Evolutionary conservation across 2,888 invertebrate genomes (phyloP).

Genomic region (Ormyrus labotus): DNA sequence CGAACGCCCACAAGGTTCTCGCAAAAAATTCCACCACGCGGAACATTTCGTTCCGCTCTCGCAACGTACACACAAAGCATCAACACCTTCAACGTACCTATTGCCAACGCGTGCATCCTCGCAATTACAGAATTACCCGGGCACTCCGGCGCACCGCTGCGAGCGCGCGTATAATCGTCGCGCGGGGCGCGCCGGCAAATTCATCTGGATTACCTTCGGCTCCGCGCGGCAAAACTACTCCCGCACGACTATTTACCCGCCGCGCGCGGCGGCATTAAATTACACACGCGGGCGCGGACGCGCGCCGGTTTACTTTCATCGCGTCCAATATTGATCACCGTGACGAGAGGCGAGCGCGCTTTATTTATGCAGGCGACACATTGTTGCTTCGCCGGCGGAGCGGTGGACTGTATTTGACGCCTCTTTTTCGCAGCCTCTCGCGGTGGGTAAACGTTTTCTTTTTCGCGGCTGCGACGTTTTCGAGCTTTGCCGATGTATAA

Average conservation of each 20-base stretch:
- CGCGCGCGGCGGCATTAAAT: constrained; percentile 68
- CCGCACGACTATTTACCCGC: not conserved
- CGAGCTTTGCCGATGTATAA: too few relatives aligned
- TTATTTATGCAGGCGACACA: constrained; percentile 68
- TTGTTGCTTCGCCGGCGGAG: constrained; percentile 59
- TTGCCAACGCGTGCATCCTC: too few relatives aligned
- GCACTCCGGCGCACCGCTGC: not conserved
- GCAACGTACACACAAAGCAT: too few relatives aligned
- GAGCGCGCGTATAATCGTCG: not conserved
- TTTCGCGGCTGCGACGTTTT: too few relatives aligned
- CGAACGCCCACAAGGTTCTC: too few relatives aligned
- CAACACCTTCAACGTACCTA: too few relatives aligned
- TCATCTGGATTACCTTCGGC: constrained; percentile 67
- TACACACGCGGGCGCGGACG: constrained; percentile 66
- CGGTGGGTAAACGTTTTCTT: too few relatives aligned
- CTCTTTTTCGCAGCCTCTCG: not conserved
- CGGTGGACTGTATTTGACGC: not conserved
- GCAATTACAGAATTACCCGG: too few relatives aligned
- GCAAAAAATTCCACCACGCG: too few relatives aligned
- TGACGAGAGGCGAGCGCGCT: constrained; percentile 62
- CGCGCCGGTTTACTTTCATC: constrained; percentile 70
- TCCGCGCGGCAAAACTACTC: constrained; percentile 65
- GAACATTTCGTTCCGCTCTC: too few relatives aligned
- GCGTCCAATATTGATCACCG: constrained; percentile 71
- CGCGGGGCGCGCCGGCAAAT: constrained; percentile 62